These are phyloP conservation scores for Unio pictorum DNA, from an alignment of 2,888 invertebrate species.

Conservation along the genomic window DNA sequence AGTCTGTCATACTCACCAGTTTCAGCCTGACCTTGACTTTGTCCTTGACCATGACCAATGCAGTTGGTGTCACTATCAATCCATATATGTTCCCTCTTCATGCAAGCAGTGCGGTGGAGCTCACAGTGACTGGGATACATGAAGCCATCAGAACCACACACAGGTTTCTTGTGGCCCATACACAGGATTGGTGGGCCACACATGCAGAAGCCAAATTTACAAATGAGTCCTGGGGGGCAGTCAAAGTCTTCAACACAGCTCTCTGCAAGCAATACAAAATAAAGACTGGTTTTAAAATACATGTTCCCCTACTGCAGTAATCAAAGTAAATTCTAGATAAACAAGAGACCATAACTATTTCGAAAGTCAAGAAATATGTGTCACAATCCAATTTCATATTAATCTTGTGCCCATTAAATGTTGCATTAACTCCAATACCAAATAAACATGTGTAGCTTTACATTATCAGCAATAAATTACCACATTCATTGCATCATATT, in stretches of 20 bases:
- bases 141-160: constrained; percentile 68
- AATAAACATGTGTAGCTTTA: too few species aligned
- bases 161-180: constrained; percentile 61
- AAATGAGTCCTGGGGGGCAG: constrained; percentile 79
- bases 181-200: constrained; percentile 72
- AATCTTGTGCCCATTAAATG: too few species aligned
- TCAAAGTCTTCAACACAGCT: constrained; percentile 78
- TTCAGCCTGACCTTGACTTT: too few species aligned
- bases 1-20: neutral
- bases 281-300: neutral
- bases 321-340: too few species aligned
- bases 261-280: constrained; percentile 72
- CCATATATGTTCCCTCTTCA: constrained; percentile 59
- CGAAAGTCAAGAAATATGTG: too few species aligned
- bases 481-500: too few species aligned
- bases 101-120: constrained; percentile 68
- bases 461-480: too few species aligned
- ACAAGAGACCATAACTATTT: too few species aligned
- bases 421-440: too few species aligned
- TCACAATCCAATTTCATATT: too few species aligned
- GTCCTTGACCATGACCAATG: constrained; percentile 15
- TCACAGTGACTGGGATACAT: constrained; percentile 70
- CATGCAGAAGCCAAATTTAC: constrained; percentile 77
- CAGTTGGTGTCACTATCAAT: constrained; percentile 54
- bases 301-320: too few species aligned